Conservation (phyloP, 2,113 vertebrate species). For the Channa argus region DNA sequence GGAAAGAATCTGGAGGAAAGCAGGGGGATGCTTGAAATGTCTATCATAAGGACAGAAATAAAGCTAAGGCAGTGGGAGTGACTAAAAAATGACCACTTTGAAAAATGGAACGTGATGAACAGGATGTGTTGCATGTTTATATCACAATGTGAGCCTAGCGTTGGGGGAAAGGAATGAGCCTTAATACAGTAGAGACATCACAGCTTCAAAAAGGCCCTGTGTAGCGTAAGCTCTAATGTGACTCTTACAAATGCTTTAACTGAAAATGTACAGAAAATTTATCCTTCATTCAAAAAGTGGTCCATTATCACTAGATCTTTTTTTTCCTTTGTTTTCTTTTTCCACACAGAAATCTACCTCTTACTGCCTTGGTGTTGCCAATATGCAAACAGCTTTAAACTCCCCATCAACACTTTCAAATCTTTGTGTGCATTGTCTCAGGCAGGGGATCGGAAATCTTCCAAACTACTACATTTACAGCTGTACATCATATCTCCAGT, state of each 20-base stretch:
- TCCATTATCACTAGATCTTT: background rate
- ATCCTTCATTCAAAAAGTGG: background rate
- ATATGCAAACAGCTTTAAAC: slow-evolving; percentile 2
- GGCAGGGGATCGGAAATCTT: slow-evolving; percentile 53
- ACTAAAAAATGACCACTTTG: slow-evolving; percentile 20
- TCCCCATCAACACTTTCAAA: background rate
- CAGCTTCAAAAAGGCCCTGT: too few relatives aligned
- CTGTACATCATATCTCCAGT: slow-evolving; percentile 82
- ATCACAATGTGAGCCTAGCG: background rate
- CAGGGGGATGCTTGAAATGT: slow-evolving; percentile 52
- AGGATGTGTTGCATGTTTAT: slow-evolving; percentile 54
- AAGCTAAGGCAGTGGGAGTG: slow-evolving; percentile 63
- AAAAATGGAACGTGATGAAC: slow-evolving; percentile 41
- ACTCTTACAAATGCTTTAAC: too few relatives aligned
- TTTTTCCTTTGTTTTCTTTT: background rate
- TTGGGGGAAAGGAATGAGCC: slow-evolving; percentile 25
- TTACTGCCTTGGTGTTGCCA: background rate
- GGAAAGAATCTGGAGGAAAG: slow-evolving; percentile 26
- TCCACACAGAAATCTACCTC: background rate
- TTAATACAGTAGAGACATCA: too few relatives aligned
- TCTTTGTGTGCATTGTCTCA: background rate
- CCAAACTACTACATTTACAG: slow-evolving; percentile 78
- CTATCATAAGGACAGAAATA: slow-evolving; percentile 71
- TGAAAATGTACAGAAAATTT: background rate
- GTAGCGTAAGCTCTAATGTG: too few relatives aligned